Conservation (phyloP, 2,888 invertebrate genomes). For the Drosophila nigricruria region DNA sequence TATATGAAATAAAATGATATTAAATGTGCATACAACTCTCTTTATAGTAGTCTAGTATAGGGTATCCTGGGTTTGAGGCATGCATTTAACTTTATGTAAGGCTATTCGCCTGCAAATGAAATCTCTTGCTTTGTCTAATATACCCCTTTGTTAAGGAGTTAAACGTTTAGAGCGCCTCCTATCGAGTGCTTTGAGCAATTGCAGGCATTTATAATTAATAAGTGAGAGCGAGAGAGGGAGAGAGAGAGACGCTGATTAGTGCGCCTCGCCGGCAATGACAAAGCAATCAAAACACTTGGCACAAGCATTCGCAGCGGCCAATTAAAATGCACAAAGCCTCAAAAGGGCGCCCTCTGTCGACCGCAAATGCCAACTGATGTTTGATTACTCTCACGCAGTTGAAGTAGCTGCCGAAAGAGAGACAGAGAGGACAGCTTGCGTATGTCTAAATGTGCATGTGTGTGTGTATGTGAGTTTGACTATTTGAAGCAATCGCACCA, state of each 20-base stretch:
- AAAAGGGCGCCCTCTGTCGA: conserved; percentile 67
- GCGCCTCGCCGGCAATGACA: conserved; percentile 61
- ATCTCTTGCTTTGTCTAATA: conserved; percentile 2
- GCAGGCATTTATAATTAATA: conserved; percentile 79
- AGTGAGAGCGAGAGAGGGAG: conserved; percentile 38
- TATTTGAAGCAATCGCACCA: conserved; percentile 75
- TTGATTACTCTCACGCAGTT: conserved; percentile 53
- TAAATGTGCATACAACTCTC: background rate
- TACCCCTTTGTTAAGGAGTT: conserved; percentile 2
- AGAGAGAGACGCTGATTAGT: conserved; percentile 61
- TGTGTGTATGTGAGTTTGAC: conserved; percentile 27
- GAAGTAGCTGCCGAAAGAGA: conserved; percentile 10
- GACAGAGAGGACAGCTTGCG: background rate
- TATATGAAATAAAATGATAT: background rate
- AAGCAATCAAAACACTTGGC: conserved; percentile 79
- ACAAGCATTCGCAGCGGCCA: conserved; percentile 62
- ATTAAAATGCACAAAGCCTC: conserved; percentile 76
- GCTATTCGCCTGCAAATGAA: no score
- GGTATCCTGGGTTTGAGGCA: background rate
- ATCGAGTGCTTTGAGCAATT: conserved; percentile 69
- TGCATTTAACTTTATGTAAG: no score
- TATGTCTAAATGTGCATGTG: background rate
- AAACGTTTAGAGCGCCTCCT: conserved; percentile 43
- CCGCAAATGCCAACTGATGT: conserved; percentile 61
- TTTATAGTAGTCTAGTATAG: no score